These are phyloP conservation scores for Chelonoidis abingdonii DNA, from an alignment of 2,113 vertebrate genomes.

Conservation along the genomic window DNA sequence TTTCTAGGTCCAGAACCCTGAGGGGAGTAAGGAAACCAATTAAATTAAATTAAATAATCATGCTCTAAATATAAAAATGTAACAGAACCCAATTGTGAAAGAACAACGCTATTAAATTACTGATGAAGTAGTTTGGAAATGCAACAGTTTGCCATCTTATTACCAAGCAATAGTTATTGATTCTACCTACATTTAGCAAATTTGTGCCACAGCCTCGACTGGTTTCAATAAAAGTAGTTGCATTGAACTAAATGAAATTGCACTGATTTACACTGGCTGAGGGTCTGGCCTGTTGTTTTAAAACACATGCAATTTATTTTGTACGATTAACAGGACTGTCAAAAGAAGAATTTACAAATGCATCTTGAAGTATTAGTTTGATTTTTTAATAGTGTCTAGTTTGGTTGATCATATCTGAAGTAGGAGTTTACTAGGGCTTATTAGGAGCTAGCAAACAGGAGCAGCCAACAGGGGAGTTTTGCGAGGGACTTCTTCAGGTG, in stretches of 20 bases:
- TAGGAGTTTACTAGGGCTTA: not conserved
- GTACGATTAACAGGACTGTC: not conserved
- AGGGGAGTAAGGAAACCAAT: constrained; percentile 80
- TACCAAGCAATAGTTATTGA: constrained; percentile 17
- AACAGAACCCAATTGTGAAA: constrained; percentile 75
- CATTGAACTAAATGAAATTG: not conserved
- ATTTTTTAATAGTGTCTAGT: constrained; percentile 37
- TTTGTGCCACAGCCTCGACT: not conserved
- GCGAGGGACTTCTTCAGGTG: too few species aligned
- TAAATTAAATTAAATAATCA: constrained; percentile 83
- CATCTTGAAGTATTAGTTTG: constrained; percentile 24
- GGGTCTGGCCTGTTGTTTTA: constrained; percentile 8
- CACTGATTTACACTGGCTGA: not conserved
- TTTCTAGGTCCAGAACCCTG: constrained; percentile 76
- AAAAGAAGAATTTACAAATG: not conserved
- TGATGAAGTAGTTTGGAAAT: constrained; percentile 53
- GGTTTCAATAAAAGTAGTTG: not conserved
- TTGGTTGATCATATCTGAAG: constrained; percentile 36
- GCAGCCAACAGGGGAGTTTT: too few species aligned
- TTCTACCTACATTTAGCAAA: not conserved
- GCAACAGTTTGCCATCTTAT: constrained; percentile 60
- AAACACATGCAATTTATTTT: not conserved
- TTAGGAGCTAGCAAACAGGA: too few species aligned
- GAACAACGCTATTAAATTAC: constrained; percentile 73
- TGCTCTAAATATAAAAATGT: constrained; percentile 75